These are phyloP conservation scores for Thamnaconus septentrionalis DNA, from an alignment of 2,113 vertebrate genomes.

Conservation along the genomic window DNA sequence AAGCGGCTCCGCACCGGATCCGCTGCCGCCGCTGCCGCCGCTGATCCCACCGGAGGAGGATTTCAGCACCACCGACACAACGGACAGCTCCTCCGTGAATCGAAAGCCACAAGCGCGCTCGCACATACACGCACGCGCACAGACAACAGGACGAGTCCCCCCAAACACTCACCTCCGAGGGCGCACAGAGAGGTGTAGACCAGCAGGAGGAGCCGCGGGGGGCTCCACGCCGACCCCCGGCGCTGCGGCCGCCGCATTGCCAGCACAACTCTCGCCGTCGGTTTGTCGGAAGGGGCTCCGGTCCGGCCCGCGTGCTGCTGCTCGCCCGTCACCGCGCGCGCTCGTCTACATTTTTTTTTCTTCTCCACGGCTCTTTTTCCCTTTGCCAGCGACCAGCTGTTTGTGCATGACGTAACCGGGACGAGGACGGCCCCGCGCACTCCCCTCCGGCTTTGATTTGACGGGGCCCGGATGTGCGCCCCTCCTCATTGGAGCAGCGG, in stretches of 20 bases:
- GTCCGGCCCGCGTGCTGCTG: slow-evolving; percentile 71
- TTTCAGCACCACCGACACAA: slow-evolving; percentile 78
- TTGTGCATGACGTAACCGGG: slow-evolving; percentile 79
- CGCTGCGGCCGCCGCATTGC: slow-evolving; percentile 75
- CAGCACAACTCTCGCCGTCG: slow-evolving; percentile 38
- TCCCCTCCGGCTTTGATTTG: slow-evolving; percentile 73
- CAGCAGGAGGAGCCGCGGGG: slow-evolving; percentile 73
- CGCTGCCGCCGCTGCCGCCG: slow-evolving; percentile 11
- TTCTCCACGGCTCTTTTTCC: slow-evolving; percentile 16
- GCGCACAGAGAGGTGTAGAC: slow-evolving; percentile 72
- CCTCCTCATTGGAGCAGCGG: slow-evolving; percentile 63
- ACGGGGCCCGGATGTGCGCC: slow-evolving; percentile 45
- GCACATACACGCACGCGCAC: not conserved
- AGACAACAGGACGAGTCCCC: not conserved
- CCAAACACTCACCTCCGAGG: slow-evolving; percentile 76
- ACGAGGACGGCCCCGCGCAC: slow-evolving; percentile 66
- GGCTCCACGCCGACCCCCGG: slow-evolving; percentile 61
- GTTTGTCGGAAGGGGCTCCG: slow-evolving; percentile 58
- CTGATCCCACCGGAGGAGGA: slow-evolving; percentile 23
- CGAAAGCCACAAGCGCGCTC: slow-evolving; percentile 17
- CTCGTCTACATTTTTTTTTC: slow-evolving; percentile 78
- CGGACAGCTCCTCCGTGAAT: slow-evolving; percentile 75
- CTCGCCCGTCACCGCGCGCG: slow-evolving; percentile 36
- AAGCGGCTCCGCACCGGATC: slow-evolving; percentile 13
- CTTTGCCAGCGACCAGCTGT: slow-evolving; percentile 80